Conservation (phyloP, 1,140 invertebrate genomes). For the Zaprionus gabonicus region DNA sequence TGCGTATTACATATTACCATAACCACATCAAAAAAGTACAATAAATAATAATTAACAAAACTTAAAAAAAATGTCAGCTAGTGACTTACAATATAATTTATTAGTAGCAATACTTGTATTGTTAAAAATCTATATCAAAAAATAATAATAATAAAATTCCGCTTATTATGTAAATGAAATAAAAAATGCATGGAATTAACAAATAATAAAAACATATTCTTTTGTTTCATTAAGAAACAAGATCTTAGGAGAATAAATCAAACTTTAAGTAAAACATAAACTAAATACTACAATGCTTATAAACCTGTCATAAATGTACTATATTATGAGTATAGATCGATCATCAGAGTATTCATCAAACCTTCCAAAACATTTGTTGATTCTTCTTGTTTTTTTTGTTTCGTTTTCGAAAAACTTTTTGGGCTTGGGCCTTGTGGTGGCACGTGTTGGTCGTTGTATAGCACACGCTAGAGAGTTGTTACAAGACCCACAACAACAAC, state of each 20-base stretch:
- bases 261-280: background rate
- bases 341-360: background rate
- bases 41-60: too few species aligned
- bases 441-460: conserved; percentile 61
- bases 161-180: too few species aligned
- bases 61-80: too few species aligned
- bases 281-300: background rate
- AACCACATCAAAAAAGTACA: too few species aligned
- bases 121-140: too few species aligned
- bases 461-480: conserved; percentile 59
- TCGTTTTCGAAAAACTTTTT: conserved; percentile 12
- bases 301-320: background rate
- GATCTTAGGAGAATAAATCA: too few species aligned
- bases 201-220: too few species aligned
- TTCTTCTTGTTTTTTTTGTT: conserved; percentile 4
- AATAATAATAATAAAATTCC: too few species aligned
- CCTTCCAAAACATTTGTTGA: background rate
- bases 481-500: conserved; percentile 45
- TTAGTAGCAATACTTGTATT: too few species aligned
- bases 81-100: too few species aligned
- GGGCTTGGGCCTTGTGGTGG: background rate
- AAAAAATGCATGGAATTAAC: too few species aligned
- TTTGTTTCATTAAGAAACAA: background rate
- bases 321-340: background rate
- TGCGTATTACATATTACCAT: too few species aligned